Evolutionary conservation across 2,113 vertebrate genomes (phyloP).

Genomic region (Planiliza haematocheilus): DNA sequence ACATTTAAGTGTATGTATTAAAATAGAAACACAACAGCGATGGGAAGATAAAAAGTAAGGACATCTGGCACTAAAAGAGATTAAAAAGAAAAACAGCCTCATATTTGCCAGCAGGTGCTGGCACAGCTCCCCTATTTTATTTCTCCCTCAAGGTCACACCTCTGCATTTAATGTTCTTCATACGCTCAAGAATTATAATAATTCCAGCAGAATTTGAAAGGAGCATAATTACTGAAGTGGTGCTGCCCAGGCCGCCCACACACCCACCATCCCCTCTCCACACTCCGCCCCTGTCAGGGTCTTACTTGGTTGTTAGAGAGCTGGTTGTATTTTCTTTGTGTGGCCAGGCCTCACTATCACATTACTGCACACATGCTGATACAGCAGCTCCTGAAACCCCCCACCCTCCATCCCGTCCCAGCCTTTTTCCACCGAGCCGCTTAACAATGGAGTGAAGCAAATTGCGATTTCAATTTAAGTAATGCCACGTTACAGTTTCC

Average conservation of each 20-base stretch:
- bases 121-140: constrained; percentile 23
- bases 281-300: constrained; percentile 59
- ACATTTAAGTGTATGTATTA: constrained; percentile 13
- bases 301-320: constrained; percentile 74
- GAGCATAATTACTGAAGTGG: constrained; percentile 66
- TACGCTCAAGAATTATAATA: constrained; percentile 30
- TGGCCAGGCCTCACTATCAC: constrained; percentile 78
- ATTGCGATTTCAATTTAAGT: constrained; percentile 65
- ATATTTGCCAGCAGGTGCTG: constrained; percentile 36
- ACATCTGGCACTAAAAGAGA: constrained; percentile 33
- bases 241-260: constrained; percentile 30
- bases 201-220: constrained; percentile 53
- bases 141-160: constrained; percentile 43
- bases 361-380: constrained; percentile 86
- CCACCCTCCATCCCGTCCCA: constrained; percentile 19
- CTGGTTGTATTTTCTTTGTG: constrained; percentile 85
- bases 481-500: constrained; percentile 54
- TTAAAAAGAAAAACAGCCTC: neutral
- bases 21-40: constrained; percentile 18
- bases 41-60: constrained; percentile 17
- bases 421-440: constrained; percentile 26
- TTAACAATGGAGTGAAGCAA: constrained; percentile 65
- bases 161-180: constrained; percentile 47
- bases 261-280: constrained; percentile 25
- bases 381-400: constrained; percentile 71